Evolutionary conservation across 2,797 vertebrate genomes (phyloP), one percentile per base, ranked within the genome.

Genomic region (Brachyrhaphis roseni): DNA sequence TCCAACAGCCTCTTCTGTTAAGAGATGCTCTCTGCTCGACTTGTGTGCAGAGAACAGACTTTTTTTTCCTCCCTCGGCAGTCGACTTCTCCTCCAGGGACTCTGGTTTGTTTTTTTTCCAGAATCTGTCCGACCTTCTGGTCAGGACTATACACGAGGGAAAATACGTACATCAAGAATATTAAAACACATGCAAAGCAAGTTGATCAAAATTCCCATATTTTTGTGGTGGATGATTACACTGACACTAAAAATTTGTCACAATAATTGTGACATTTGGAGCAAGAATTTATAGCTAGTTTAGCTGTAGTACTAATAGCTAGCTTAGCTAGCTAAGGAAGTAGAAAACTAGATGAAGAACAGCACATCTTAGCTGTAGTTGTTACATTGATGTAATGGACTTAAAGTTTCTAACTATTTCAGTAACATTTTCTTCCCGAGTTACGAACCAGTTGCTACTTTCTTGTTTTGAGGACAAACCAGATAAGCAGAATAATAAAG

Each of bases 41-140:
- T 82, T 1, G 70, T 77, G 64, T 39, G 8, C 64, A 66, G 20
- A 66, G 18, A 66, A 41, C 64, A 84, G 81, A 86, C 0, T 51
- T 55, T 82, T 82, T 80, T 86, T n/a, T 7, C 23, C 73, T 78
- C 23, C 73, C 77, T 41, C 68, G 66, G 75, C 23, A 46, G 79
- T 49, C 3, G 47, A 59, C 49, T 3, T 6, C 34, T 79, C 73
- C 82, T 86, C 31, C 1, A 36, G 78, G 85, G 88, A 86, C 74
- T 0, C 76, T 8, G 75, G 64, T 73, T 86, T 51, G 49, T 68
- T 53, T 85, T 86, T 88, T 34, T 88, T 78, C 71, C 81, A 82
- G 73, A 80, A 79, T 90, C 84, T 85, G 82, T 74, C 75, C 83
- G 83, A 90, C 84, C 84, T 80, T 80, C 78, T 87, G 88, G 82